Evolutionary conservation across 2,888 invertebrate genomes (phyloP).

Genomic region (Oconnorella tubifera): DNA sequence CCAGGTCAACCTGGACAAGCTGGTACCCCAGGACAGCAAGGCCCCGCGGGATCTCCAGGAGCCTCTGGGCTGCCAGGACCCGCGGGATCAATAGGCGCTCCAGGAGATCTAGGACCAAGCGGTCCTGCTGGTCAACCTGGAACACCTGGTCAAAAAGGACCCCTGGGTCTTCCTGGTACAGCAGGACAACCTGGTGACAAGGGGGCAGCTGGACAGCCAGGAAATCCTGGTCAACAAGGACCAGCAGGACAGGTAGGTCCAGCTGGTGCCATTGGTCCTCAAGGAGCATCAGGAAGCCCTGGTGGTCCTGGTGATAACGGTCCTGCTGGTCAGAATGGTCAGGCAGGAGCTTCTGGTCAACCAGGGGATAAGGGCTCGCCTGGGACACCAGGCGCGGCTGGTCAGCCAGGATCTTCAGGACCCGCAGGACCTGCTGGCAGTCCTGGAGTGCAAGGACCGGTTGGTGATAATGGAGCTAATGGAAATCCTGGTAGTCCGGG

Average conservation of each 20-base stretch:
- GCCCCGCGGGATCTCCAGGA: constrained; percentile 19
- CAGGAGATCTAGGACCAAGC: constrained; percentile 25
- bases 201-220: constrained; percentile 17
- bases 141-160: constrained; percentile 15
- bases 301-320: constrained; percentile 21
- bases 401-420: not conserved
- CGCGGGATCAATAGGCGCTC: constrained; percentile 40
- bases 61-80: constrained; percentile 22
- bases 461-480: not conserved
- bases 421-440: constrained; percentile 1
- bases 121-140: constrained; percentile 19
- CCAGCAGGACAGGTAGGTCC: constrained; percentile 21
- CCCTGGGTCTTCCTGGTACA: constrained; percentile 6
- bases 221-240: constrained; percentile 24
- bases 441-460: not conserved
- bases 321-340: constrained; percentile 18
- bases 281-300: constrained; percentile 19
- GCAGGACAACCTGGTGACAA: not conserved
- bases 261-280: constrained; percentile 12
- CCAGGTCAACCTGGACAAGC: constrained; percentile 20
- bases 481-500: constrained; percentile 12
- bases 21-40: constrained; percentile 27
- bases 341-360: constrained; percentile 15
- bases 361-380: constrained; percentile 11
- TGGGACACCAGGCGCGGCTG: constrained; percentile 22